Base-by-base conservation (phyloP, 2,888 invertebrate genomes). In the Nysson spinosus region DNA sequence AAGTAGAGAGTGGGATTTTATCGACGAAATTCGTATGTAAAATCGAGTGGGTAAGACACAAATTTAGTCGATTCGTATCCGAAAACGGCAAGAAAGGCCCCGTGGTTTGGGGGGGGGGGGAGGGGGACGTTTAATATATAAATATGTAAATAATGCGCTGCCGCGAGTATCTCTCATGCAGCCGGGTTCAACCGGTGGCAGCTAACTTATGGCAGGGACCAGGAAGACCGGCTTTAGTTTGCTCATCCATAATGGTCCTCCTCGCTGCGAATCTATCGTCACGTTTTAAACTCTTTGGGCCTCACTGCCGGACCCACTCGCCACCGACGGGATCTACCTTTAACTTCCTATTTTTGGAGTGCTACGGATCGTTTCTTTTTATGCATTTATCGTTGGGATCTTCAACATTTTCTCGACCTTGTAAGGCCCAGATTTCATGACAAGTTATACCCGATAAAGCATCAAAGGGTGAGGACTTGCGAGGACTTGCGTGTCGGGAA, bases 91-190 rank as follows among this genome's bases (percentile, higher is more conserved):
- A 72, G 49, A 56, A 75, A 65, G 66, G 71, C 61, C 69, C 74
- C 64, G 28, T 16, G 51, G 34, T 24, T 22, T 35, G 17, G 14
- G 17, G 14, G 17, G 28, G 51, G 37, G 43, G 37, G 51, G 67
- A 51, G 60, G 52, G 72, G 64, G 70, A 58, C 81, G 76, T 80
- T 82, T 82, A 81, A 82, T 80, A 79, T 79, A 83, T 83, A 83
- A 83, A 83, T 83, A 83, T 83, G 82, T 83, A 83, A 83, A 83
- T 83, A 83, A 83, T 77, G 82, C 77, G 72, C 75, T 64, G 78
- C 76, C 69, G 73, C 72, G 79, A 72, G 72, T 81, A 82, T 84
- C 81, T 82, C 77, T 83, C 82, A 81, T 82, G 80, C 79, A 71
- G 77, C 73, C 71, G 63, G 78, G 79, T 70, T 73, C 72, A 62